These are phyloP conservation scores for Amazona vittata DNA, from an alignment of 2,113 vertebrate genomes.

Conservation along the genomic window DNA sequence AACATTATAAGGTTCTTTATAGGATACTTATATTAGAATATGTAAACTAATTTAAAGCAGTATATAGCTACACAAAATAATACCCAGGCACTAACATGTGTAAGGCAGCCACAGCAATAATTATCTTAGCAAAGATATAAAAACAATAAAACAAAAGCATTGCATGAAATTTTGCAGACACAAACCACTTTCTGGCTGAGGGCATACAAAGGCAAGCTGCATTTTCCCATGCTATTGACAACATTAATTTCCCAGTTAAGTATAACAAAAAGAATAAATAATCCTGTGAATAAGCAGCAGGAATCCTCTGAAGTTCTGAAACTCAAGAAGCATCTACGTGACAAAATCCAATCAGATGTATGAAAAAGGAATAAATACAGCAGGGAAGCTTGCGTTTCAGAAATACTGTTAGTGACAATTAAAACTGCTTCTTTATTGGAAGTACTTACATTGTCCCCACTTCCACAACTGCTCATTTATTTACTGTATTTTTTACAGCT, in stretches of 20 bases:
- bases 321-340: not conserved
- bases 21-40: not conserved
- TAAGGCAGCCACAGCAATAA: not conserved
- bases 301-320: not conserved
- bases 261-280: not conserved
- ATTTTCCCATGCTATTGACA: not conserved
- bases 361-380: not conserved
- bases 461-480: not conserved
- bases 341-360: not conserved
- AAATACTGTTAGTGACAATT: not conserved
- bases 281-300: not conserved
- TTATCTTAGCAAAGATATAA: not conserved
- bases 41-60: conserved; percentile 9
- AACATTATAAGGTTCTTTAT: not conserved
- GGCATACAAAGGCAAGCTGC: not conserved
- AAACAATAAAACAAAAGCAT: not conserved
- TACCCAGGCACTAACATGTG: not conserved
- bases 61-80: conserved; percentile 21
- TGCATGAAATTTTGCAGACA: not conserved
- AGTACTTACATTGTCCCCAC: not conserved
- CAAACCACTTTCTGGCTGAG: not conserved
- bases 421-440: not conserved
- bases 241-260: not conserved
- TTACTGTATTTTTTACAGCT: not conserved
- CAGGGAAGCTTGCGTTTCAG: not conserved